A percentile compares a stretch with the other conserved stretches of the same genome.
phyloP scores from a whole-genome alignment of 2,888 invertebrate species.

The Ariolimax columbianus region DNA sequence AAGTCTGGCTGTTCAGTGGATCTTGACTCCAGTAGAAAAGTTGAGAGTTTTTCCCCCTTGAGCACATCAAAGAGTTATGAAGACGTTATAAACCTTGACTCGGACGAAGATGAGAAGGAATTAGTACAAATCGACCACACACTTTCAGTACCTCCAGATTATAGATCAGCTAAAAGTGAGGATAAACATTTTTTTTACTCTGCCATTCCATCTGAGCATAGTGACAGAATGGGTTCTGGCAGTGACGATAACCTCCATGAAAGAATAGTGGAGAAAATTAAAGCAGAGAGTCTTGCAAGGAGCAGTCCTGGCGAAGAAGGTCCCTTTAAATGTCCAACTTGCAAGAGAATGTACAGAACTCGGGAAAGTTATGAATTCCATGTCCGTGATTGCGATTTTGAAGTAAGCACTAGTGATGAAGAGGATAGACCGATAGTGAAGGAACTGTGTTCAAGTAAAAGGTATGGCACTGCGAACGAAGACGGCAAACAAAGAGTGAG shows the following conservation, averaged over 20 bases:
- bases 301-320: slow-evolving; percentile 74
- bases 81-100: neutral
- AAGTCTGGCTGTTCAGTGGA: neutral
- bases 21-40: neutral
- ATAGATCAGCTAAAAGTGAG: neutral
- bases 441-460: slow-evolving; percentile 25
- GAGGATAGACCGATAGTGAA: slow-evolving; percentile 55
- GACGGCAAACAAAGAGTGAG: slow-evolving; percentile 41
- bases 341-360: slow-evolving; percentile 84
- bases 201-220: neutral
- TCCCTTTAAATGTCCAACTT: slow-evolving; percentile 91
- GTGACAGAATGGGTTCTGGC: neutral
- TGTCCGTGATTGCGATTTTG: slow-evolving; percentile 77
- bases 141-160: neutral
- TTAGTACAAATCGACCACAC: neutral
- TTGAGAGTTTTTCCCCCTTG: neutral
- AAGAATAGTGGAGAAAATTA: slow-evolving; percentile 44
- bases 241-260: slow-evolving; percentile 40
- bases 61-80: neutral
- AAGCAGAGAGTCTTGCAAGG: slow-evolving; percentile 74
- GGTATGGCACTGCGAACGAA: slow-evolving; percentile 9
- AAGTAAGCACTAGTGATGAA: slow-evolving; percentile 78
- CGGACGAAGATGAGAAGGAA: slow-evolving; percentile 33
- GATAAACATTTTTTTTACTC: neutral
- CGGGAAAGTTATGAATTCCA: slow-evolving; percentile 77